phyloP scores from a whole-genome alignment of 2,888 invertebrate species.

The Vesta saturnalis region DNA sequence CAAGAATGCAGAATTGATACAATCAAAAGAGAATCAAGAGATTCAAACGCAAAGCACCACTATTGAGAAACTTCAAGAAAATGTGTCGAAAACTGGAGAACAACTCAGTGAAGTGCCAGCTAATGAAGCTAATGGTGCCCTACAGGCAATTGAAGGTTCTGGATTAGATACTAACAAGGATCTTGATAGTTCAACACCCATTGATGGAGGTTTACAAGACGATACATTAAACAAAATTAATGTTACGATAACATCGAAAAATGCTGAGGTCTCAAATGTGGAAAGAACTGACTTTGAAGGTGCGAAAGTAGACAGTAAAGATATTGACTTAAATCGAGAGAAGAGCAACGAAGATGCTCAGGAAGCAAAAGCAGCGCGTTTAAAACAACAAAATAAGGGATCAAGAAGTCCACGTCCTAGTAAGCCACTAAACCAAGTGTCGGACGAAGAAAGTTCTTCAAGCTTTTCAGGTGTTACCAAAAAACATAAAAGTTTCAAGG shows the following conservation, averaged over 20 bases:
- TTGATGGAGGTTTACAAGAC: too few relatives aligned
- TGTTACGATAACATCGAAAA: background rate
- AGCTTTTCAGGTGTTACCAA: slow-evolving; percentile 42
- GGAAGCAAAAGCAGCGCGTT: background rate
- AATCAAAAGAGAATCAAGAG: too few relatives aligned
- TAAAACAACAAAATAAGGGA: background rate
- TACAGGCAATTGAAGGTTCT: too few relatives aligned
- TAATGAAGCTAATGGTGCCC: too few relatives aligned
- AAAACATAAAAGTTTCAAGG: slow-evolving; percentile 57
- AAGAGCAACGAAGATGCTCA: background rate
- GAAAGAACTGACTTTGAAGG: background rate
- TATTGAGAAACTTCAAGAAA: too few relatives aligned
- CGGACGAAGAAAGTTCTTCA: slow-evolving; percentile 34
- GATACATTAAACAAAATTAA: background rate
- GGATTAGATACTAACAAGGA: too few relatives aligned
- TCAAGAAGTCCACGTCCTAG: background rate
- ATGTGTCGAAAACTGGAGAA: too few relatives aligned
- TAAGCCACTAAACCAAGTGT: slow-evolving; percentile 14
- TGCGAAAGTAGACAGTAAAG: background rate
- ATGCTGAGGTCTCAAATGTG: background rate
- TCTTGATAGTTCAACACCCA: too few relatives aligned
- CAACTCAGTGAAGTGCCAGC: too few relatives aligned
- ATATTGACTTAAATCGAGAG: background rate
- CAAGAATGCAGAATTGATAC: too few relatives aligned
- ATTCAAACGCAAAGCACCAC: too few relatives aligned